phyloP scores from a whole-genome alignment of 1,140 invertebrate genomes.

The Drosophila busckii region DNA sequence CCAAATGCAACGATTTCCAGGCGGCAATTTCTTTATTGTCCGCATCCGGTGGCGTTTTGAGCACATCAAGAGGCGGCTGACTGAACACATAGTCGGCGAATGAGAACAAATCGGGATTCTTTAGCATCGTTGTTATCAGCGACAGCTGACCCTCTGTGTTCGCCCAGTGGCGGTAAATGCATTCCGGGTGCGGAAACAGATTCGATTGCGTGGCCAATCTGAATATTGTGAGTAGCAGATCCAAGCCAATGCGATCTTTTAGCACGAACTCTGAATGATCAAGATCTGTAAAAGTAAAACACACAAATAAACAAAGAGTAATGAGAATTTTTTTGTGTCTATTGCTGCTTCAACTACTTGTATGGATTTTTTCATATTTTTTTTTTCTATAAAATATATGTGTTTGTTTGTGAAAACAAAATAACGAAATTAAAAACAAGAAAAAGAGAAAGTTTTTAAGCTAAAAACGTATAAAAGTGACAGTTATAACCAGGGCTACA shows the following conservation, averaged over 20 bases:
- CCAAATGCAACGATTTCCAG: conserved; percentile 94
- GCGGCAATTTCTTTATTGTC: conserved; percentile 95
- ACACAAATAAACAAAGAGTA: not conserved
- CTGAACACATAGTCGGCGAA: conserved; percentile 94
- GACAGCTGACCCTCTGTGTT: conserved; percentile 96
- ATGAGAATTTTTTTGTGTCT: too few species aligned
- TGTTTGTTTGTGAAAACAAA: too few species aligned
- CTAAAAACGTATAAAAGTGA: too few species aligned
- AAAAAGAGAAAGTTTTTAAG: too few species aligned
- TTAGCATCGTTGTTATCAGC: conserved; percentile 90
- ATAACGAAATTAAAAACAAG: too few species aligned
- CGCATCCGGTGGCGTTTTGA: conserved; percentile 94
- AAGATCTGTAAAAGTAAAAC: conserved; percentile 42
- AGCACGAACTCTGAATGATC: conserved; percentile 95
- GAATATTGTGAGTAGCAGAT: conserved; percentile 89
- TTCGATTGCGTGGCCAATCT: conserved; percentile 88
- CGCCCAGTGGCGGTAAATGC: conserved; percentile 93
- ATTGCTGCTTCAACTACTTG: too few species aligned
- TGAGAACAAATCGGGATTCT: conserved; percentile 95
- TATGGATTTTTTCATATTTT: too few species aligned
- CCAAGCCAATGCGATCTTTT: conserved; percentile 90
- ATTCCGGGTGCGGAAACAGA: conserved; percentile 91
- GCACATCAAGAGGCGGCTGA: conserved; percentile 89
- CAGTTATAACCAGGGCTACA: too few species aligned
- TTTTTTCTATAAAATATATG: not conserved